Evolutionary conservation across 2,797 vertebrate species (phyloP), one percentile per base, ranked within the genome.

Genomic region (Myripristis murdjan): DNA sequence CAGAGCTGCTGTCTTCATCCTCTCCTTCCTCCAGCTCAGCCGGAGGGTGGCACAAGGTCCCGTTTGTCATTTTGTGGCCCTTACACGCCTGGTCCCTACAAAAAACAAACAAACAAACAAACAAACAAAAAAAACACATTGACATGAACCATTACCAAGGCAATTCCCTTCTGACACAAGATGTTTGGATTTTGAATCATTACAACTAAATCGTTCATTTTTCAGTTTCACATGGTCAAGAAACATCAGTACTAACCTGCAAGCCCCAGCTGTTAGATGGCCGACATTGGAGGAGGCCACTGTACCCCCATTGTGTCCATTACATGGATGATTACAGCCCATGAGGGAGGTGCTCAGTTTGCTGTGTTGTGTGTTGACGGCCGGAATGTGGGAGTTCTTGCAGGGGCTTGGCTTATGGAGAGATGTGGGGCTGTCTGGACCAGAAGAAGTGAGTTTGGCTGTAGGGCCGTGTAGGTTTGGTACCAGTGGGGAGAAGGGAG

Each of bases 1-100:
- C 98, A 0, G 98, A 99, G 94, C 98, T 98, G 91, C 97, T 98
- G 93, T 99, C 98, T 89, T 99, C 98, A 16, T 99, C 98, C 86
- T 99, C 98, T 0, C 96, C 97, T 69, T 99, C 98, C 0, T 99
- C 98, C 35, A 96, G 94, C 84, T 99, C 98, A 0, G 97, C 97
- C 0, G 96, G 93, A 0, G 95, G 95, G 67, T 97, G 96, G 84
- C 97, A 99, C 81, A 95, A 89, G 10, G 95, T 95, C 86, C 97
- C 96, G 2, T 98, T 99, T 1, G 96, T 93, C 92, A 97, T 95
- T 91, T 97, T 98, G 94, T 98, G 98, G 65, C 97, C 97, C 90
- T 98, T 99, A 94, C 97, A 99, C 23, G 96, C 95, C 41, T 97
- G 94, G 79, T 99, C 98, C 93, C 97, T 99, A 87, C 14, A 89